phyloP scores from a whole-genome alignment of 2,888 invertebrate species.

The Nomada hirtipes region DNA sequence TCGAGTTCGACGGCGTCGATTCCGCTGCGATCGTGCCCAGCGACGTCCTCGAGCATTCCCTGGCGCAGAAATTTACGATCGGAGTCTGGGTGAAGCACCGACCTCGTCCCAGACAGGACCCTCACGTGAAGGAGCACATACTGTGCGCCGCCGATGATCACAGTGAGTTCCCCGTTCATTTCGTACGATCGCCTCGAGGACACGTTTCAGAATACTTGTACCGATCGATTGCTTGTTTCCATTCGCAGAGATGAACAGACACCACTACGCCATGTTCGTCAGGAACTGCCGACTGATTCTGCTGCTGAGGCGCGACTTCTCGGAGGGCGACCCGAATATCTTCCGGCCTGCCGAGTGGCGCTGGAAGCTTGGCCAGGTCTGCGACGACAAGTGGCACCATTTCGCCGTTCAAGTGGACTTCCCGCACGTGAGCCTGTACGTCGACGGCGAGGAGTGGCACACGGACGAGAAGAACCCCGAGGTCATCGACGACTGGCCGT shows the following conservation, averaged over 20 bases:
- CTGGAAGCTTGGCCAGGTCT: slow-evolving; percentile 97
- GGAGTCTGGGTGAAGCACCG: slow-evolving; percentile 98
- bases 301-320: slow-evolving; percentile 95
- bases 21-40: slow-evolving; percentile 95
- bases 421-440: slow-evolving; percentile 94
- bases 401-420: slow-evolving; percentile 97
- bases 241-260: slow-evolving; percentile 97
- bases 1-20: slow-evolving; percentile 96
- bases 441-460: slow-evolving; percentile 92
- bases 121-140: slow-evolving; percentile 97
- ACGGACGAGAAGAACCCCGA: slow-evolving; percentile 93
- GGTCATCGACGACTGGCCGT: slow-evolving; percentile 99
- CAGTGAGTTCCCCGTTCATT: slow-evolving; percentile 87
- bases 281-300: slow-evolving; percentile 98
- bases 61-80: slow-evolving; percentile 94
- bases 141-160: slow-evolving; percentile 99
- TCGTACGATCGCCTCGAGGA: not conserved
- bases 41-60: slow-evolving; percentile 90
- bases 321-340: slow-evolving; percentile 96
- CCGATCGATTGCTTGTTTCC: slow-evolving; percentile 45
- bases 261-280: slow-evolving; percentile 98
- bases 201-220: no score
- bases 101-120: slow-evolving; percentile 91
- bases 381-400: slow-evolving; percentile 99
- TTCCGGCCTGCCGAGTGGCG: slow-evolving; percentile 99